These are phyloP conservation scores for Psylliodes chrysocephalus DNA, from an alignment of 2,888 invertebrate species.

Conservation along the genomic window DNA sequence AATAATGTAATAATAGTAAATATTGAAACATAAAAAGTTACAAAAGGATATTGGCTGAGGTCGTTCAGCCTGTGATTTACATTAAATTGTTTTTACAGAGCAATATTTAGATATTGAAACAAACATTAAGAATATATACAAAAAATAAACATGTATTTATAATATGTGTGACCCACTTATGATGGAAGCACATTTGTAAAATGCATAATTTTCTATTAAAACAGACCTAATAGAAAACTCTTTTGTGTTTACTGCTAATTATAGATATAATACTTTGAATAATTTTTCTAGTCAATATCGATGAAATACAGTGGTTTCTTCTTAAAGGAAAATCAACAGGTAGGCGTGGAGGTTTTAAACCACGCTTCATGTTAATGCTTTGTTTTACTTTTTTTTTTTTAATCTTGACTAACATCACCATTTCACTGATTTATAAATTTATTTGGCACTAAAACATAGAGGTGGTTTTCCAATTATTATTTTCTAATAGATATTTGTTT, in stretches of 20 bases:
- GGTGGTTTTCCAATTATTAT: conserved; percentile 7
- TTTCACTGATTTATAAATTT: background rate
- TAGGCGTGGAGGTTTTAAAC: conserved; percentile 49
- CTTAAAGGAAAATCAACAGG: conserved; percentile 51
- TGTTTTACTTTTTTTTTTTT: conserved; percentile 10
- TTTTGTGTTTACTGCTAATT: too few relatives aligned
- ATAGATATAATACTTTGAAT: conserved; percentile 15
- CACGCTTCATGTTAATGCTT: conserved; percentile 31
- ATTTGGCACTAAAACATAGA: background rate
- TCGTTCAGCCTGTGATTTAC: too few relatives aligned
- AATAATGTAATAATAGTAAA: too few relatives aligned
- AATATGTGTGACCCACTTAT: background rate
- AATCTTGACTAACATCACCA: conserved; percentile 15
- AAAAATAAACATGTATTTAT: too few relatives aligned
- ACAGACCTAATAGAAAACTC: too few relatives aligned
- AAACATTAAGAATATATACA: too few relatives aligned
- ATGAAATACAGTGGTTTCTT: conserved; percentile 49
- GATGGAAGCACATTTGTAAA: background rate
- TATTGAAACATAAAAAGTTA: too few relatives aligned
- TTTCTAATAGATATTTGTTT: too few relatives aligned
- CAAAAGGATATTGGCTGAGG: too few relatives aligned
- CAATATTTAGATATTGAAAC: too few relatives aligned
- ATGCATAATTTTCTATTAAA: background rate
- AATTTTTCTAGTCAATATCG: conserved; percentile 50
- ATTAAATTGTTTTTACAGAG: too few relatives aligned